Evolutionary conservation across 2,888 invertebrate species (phyloP).

Genomic region (Andricus quercusramuli): DNA sequence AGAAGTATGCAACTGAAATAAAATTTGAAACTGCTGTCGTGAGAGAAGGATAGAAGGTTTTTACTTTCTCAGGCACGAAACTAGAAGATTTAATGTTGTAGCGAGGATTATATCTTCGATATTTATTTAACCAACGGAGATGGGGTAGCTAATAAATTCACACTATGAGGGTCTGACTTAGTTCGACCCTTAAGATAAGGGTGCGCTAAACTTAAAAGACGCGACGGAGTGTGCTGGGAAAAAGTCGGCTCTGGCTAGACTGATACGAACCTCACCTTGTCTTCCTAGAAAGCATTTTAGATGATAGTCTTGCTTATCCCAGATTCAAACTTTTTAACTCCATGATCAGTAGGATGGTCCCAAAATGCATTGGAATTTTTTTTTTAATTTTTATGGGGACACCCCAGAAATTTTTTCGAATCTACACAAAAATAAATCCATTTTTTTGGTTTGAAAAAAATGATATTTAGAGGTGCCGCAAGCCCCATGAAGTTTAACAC

Average conservation of each 20-base stretch:
- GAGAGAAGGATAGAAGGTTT: not conserved
- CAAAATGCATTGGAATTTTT: too few species aligned
- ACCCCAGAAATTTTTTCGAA: too few species aligned
- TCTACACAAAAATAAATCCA: too few species aligned
- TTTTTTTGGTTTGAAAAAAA: too few species aligned
- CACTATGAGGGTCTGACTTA: constrained; percentile 14
- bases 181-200: constrained; percentile 25
- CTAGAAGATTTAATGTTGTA: not conserved
- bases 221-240: not conserved
- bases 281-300: constrained; percentile 1
- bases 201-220: constrained; percentile 24
- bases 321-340: constrained; percentile 6
- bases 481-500: too few species aligned
- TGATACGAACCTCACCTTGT: not conserved
- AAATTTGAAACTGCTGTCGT: not conserved
- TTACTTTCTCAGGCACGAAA: constrained; percentile 12
- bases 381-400: too few species aligned
- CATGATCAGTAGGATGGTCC: not conserved
- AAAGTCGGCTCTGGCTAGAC: constrained; percentile 8
- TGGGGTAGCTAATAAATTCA: constrained; percentile 27
- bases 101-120: constrained; percentile 24
- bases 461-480: too few species aligned
- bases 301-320: not conserved
- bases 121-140: constrained; percentile 19
- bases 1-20: not conserved